These are phyloP conservation scores for Cyrtodaria siliqua DNA, from an alignment of 2,888 invertebrate species.

Conservation along the genomic window DNA sequence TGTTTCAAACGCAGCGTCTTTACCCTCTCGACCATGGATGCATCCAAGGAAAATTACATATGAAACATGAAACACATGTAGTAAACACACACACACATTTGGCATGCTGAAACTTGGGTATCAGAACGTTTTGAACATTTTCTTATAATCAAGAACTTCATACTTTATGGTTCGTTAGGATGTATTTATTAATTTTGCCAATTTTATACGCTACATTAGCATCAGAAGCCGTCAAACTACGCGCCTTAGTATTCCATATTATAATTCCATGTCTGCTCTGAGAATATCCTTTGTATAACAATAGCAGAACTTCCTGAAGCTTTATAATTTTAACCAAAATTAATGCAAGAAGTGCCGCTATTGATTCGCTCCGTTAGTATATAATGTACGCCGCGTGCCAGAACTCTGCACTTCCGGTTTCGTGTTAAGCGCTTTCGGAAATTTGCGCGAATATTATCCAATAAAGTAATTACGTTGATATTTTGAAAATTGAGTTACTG, in stretches of 20 bases:
- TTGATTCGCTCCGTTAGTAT: slow-evolving; percentile 47
- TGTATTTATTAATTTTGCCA: slow-evolving; percentile 59
- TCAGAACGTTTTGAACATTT: no score
- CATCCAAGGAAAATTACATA: no score
- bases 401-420: slow-evolving; percentile 62
- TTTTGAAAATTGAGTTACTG: no score
- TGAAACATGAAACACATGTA: no score
- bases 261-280: slow-evolving; percentile 41
- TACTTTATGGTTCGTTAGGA: slow-evolving; percentile 52
- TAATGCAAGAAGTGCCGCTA: slow-evolving; percentile 38
- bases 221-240: slow-evolving; percentile 42
- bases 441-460: no score
- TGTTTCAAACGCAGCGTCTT: no score
- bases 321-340: slow-evolving; percentile 48
- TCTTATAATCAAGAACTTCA: slow-evolving; percentile 32
- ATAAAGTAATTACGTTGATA: no score
- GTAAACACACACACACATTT: no score
- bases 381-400: slow-evolving; percentile 62
- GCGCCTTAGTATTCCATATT: slow-evolving; percentile 41
- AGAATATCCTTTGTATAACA: slow-evolving; percentile 15
- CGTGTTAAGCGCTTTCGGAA: not conserved
- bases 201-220: slow-evolving; percentile 53
- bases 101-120: no score
- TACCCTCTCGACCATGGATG: no score
- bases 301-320: slow-evolving; percentile 17